Conservation (phyloP, 1,140 invertebrate genomes). For the Hyphantria cunea region DNA sequence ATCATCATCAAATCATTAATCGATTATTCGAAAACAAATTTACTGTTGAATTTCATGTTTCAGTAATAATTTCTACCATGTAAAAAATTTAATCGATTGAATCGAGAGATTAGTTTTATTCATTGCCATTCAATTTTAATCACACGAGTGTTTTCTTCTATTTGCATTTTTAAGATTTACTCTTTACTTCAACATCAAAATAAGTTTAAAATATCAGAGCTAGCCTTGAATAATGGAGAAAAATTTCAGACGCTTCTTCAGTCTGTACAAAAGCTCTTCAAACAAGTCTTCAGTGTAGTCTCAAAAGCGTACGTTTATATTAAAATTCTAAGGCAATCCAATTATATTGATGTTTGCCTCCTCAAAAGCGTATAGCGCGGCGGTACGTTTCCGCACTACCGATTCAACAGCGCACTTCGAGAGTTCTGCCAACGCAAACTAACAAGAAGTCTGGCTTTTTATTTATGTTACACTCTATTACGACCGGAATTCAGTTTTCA, state of each 20-base stretch:
- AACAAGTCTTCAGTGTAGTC: constrained; percentile 20
- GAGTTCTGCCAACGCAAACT: constrained; percentile 27
- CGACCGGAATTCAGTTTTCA: constrained; percentile 33
- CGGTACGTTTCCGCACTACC: constrained; percentile 37
- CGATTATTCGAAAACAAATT: too few species aligned
- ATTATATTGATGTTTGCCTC: constrained; percentile 63
- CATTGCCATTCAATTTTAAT: too few species aligned
- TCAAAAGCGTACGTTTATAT: constrained; percentile 40
- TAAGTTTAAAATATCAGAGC: too few species aligned
- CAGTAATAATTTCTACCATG: too few species aligned
- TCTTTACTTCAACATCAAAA: too few species aligned
- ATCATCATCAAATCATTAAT: too few species aligned
- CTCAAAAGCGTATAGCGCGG: constrained; percentile 47
- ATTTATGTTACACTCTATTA: constrained; percentile 47
- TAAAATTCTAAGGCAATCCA: constrained; percentile 56
- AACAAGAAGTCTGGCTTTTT: constrained; percentile 37
- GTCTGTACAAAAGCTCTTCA: constrained; percentile 8
- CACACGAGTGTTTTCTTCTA: too few species aligned
- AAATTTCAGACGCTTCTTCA: constrained; percentile 5
- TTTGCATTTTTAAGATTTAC: too few species aligned
- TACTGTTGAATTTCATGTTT: too few species aligned
- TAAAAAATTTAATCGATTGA: too few species aligned
- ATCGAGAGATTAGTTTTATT: too few species aligned
- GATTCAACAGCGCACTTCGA: constrained; percentile 38
- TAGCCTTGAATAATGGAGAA: constrained; percentile 11